These are phyloP conservation scores for Tortricodes alternella DNA, from an alignment of 2,888 invertebrate genomes.

Conservation along the genomic window DNA sequence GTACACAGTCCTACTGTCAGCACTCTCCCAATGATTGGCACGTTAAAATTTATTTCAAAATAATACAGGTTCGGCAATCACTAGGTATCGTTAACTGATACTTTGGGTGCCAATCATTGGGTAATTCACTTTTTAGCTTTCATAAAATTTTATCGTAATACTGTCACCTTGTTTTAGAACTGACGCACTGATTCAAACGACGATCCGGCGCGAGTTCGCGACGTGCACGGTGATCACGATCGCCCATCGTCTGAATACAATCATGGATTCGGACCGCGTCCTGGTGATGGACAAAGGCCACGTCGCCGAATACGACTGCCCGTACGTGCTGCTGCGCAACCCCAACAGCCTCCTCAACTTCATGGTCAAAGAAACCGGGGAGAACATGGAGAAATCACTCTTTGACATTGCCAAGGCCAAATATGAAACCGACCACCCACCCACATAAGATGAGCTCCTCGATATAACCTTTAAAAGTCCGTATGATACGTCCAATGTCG, in stretches of 20 bases:
- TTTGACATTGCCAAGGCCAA: conserved; percentile 70
- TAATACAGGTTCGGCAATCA: too few relatives aligned
- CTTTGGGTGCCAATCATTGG: too few relatives aligned
- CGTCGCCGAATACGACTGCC: conserved; percentile 85
- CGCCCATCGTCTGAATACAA: conserved; percentile 95
- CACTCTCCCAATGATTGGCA: too few relatives aligned
- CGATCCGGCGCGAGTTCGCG: conserved; percentile 89
- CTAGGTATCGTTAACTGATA: too few relatives aligned
- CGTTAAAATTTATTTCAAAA: too few relatives aligned
- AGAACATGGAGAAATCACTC: conserved; percentile 76
- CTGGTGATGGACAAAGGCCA: conserved; percentile 84
- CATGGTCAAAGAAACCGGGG: conserved; percentile 84
- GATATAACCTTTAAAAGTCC: too few relatives aligned
- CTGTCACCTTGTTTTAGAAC: conserved; percentile 84
- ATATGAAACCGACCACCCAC: neutral
- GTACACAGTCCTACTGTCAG: too few relatives aligned
- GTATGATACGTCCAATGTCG: too few relatives aligned
- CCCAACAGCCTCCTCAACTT: conserved; percentile 78
- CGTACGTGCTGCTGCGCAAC: conserved; percentile 80
- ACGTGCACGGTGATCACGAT: conserved; percentile 94
- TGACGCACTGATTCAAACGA: conserved; percentile 91
- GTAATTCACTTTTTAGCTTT: too few relatives aligned
- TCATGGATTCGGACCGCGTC: conserved; percentile 94
- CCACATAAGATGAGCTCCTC: too few relatives aligned
- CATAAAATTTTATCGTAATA: too few relatives aligned